Evolutionary conservation across 2,888 invertebrate genomes (phyloP), one percentile per base, ranked within the genome.

Genomic region (Drosophila kuntzei): DNA sequence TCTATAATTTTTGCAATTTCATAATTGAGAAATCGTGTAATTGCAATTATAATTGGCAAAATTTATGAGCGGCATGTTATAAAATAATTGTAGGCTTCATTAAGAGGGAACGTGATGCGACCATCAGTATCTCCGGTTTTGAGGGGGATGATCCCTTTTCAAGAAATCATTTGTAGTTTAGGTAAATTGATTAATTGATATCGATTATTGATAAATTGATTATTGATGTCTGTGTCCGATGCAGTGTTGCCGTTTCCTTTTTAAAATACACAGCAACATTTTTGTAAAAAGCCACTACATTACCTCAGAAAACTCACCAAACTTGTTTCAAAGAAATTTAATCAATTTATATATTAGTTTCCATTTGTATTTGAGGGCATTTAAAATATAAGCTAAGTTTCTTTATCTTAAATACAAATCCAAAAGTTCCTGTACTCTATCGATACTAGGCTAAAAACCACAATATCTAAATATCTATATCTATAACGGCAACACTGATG

Each of bases 21-120:
- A 70, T 87, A 69, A 84, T 87, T 54, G 75, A 64, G 54, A 81
- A 87, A 71, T 83, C 83, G 83, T 83, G 83, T 79, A 75, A 62
- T n/a, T 54, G 66, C 71, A 81, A 87, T 81, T 83, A 77, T 58
- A 46, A 27, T 29, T 9, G 27, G 16, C 22, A 62, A 43, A 72
- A 59, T 65, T 41, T 61, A 71, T 55, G 18, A 25, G 12, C 8
- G 16, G 32, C 34, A 34, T 44, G 34, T 41, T 36, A 53, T 44
- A 32, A 54, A 44, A 18, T 61, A 70, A 76, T 76, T 64, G 47
- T 41, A 1, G 57, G n/a, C 46, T 57, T 32, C 16, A 20, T n/a
- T 22, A 7, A n/a, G 37, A 22, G 36, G 22, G 37, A 53, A n/a
- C 62, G 57, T 71, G 67, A 60, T 59, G 67, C 7, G 7, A 2